Evolutionary conservation across 1,140 invertebrate species (phyloP).

Genomic region (Drosophila burlai): DNA sequence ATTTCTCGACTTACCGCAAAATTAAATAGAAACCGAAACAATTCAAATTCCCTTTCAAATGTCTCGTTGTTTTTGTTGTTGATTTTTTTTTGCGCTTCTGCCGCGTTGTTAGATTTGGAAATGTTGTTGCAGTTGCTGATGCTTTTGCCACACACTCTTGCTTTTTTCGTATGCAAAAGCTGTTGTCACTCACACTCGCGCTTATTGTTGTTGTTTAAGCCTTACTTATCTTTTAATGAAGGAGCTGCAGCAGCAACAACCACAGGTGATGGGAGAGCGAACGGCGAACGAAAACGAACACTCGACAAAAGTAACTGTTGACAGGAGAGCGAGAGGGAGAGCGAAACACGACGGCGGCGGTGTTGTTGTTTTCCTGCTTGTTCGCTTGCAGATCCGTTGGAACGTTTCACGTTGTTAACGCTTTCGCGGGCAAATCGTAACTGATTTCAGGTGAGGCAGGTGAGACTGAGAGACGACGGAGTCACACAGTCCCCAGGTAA

Average conservation of each 20-base stretch:
- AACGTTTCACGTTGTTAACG: slow-evolving; percentile 69
- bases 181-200: slow-evolving; percentile 39
- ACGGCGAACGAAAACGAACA: slow-evolving; percentile 16
- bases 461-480: slow-evolving; percentile 19
- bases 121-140: slow-evolving; percentile 32
- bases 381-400: slow-evolving; percentile 42
- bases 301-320: slow-evolving; percentile 44
- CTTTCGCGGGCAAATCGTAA: slow-evolving; percentile 76
- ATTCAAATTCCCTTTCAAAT: slow-evolving; percentile 43
- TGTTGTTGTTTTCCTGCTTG: slow-evolving; percentile 17
- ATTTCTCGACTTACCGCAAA: slow-evolving; percentile 45
- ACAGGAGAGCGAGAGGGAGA: slow-evolving; percentile 13
- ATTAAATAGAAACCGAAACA: slow-evolving; percentile 13
- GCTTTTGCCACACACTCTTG: slow-evolving; percentile 47
- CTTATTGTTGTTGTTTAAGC: slow-evolving; percentile 45
- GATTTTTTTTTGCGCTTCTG: slow-evolving; percentile 16
- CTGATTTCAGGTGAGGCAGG: slow-evolving; percentile 49
- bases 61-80: neutral
- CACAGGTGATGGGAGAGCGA: slow-evolving; percentile 3
- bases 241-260: slow-evolving; percentile 36
- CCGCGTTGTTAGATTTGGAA: slow-evolving; percentile 14
- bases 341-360: slow-evolving; percentile 10
- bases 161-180: slow-evolving; percentile 42
- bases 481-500: slow-evolving; percentile 16
- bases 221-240: slow-evolving; percentile 60